Base-by-base conservation (phyloP, 2,888 invertebrate species). In the Temnothorax rugatulus region DNA sequence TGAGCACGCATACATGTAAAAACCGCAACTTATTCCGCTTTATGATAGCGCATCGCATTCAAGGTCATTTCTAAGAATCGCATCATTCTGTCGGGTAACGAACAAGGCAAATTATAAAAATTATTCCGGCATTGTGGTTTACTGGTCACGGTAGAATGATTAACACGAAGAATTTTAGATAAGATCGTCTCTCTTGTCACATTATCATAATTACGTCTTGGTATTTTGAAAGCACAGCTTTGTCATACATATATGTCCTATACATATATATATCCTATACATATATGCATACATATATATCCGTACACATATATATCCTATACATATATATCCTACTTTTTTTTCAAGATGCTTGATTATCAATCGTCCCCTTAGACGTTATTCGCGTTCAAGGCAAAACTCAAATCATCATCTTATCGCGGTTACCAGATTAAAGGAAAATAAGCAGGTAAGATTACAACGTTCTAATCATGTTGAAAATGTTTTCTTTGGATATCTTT, bases 11-110 rank as follows among this genome's bases (percentile, higher is more conserved):
- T n/a, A 41, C n/a, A 15, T 34, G 13, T 50, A 41, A 52, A 76
- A 76, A 76, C 66, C 66, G 52, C 76, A 77, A 44, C 18, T 47
- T 76, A 50, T 34, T 54, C 71, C 9, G 15, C 15, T 54, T 29
- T 38, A 15, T 7, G 68, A 77, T 68, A 68, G 9, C 15, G n/a
- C 68, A 52, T 52, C 50, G 50, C 18, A 13, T 54, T 18, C 77
- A 77, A 57, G 25, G 57, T 54, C 54, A 54, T 34, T 63, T 44
- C 29, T n/a, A 25, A 54, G 41, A 77, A 68, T 68, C 41, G 66
- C 52, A 54, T 68, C 52, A 68, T 57, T 54, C 13, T 41, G 41
- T n/a, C 41, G 11, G 57, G n/a, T 4, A 52, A 13, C 25, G n/a
- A 75, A 29, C 21, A 25, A 54, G 41, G 7, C 21, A 15, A 38